Base-by-base conservation (phyloP, 1,140 invertebrate genomes). In the Scaptomyza hsui region DNA sequence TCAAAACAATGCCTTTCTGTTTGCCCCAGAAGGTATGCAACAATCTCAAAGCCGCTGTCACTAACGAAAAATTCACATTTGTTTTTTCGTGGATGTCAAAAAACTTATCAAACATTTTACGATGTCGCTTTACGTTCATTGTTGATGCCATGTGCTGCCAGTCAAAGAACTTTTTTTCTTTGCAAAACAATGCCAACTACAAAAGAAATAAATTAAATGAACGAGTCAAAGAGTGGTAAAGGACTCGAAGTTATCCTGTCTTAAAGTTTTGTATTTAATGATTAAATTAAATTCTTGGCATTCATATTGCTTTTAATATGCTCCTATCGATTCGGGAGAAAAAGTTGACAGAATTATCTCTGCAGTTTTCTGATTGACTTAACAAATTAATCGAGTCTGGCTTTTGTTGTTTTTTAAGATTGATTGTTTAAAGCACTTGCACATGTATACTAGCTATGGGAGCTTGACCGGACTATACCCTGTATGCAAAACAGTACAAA, bases 81-180 rank as follows among this genome's bases (percentile, higher is more conserved):
- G 41, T 19, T 45, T 29, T 9, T n/a, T n/a, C 12, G 24, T 56
- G n/a, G 44, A 55, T 72, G 81, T 81, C 78, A 81, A 88, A 24
- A 56, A 55, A 67, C 62, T 63, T 78, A 77, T 86, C 73, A 59
- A 67, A 60, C 21, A 47, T 47, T 49, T 41, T 15, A 45, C 32
- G 26, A 16, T 42, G 29, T 29, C 13, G n/a, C 56, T 61, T 61
- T 47, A 19, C 42, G 26, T 44, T 47, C 56, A 72, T 68, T 72
- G 56, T 72, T 19, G 55, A 24, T 32, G 42, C 13, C 29, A 37
- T 61, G n/a, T 52, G 52, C 64, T 61, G 57, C 3, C 52, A 18
- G 35, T 49, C 10, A 59, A 12, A 39, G 21, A 9, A 13, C 19
- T 21, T 21, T 21, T 21, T 29, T 29, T 51, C 35, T 32, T 13